Base-by-base conservation (phyloP, 2,888 invertebrate species). In the Copidosoma aretas region DNA sequence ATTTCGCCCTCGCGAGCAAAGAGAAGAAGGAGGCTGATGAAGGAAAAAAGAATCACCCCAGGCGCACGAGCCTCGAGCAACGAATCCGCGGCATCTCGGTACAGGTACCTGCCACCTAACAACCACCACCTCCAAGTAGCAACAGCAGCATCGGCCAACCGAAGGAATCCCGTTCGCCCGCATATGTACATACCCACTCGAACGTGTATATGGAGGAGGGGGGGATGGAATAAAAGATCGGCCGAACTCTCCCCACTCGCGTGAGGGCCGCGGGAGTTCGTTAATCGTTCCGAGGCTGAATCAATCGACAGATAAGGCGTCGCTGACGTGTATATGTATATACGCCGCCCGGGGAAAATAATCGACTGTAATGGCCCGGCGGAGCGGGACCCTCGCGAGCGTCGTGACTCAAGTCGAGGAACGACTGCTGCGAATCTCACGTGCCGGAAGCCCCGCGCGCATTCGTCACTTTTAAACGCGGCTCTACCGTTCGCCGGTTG, bases 241-340 rank as follows among this genome's bases (percentile, higher is more conserved):
- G 49, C 60, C 60, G 53, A 59, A 46, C 63, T 64, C 49, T 41
- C 53, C 63, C 60, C 49, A 24, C 46, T 52, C 49, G 51, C n/a
- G n/a, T n/a, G 51, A 43, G 21, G 43, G 46, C 57, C 21, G 53
- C 25, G 43, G 43, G 43, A 49, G 67, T 53, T 67, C 62, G 59
- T 63, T 67, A 63, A 63, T 59, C 54, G 67, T 19, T 43, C 21
- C 21, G n/a, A 51, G 32, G 41, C 39, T 32, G 43, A 69, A 69
- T 69, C 54, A 65, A 65, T 69, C 62, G 61, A 58, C 65, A 54
- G 68, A 64, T 68, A 62, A 59, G 58, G 41, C 64, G 52, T 70
- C 54, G 52, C 24, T 46, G 46, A 12, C 17, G 46, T 54, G 32
- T 51, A 46, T 32, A 67, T 12, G 43, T 17, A 46, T 17, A 46